Base-by-base conservation (phyloP, 2,113 vertebrate species). In the Salminus brasiliensis region DNA sequence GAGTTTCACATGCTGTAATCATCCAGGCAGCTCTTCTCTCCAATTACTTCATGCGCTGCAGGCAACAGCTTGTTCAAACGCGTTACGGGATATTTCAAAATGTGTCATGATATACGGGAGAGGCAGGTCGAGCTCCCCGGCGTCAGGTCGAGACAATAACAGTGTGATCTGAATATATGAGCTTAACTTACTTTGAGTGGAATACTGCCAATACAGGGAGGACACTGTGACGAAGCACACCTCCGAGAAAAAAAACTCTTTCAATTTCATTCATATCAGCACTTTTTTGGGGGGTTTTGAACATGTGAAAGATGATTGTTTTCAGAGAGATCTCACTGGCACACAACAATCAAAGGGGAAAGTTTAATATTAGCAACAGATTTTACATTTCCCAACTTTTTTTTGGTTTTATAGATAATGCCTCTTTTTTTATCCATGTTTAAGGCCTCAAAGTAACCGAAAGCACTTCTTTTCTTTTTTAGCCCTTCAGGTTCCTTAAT, bases 51-150 rank as follows among this genome's bases (percentile, higher is more conserved):
- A 47, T 8, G 74, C 52, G 74, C 88, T 88, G 81, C 81, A 29
- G 87, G 87, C 86, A 30, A 85, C 86, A 85, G 66, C 89, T 85
- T 85, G 87, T 90, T 88, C 63, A 68, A 68, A 88, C 89, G 87
- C 84, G 87, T 72, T 16, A 21, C 15, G 27, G 16, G 27, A 62
- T 7, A 32, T 8, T n/a, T 34, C 18, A 23, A 55, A 55, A 55
- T 55, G 52, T 55, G 23, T 25, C 52, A 55, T 25, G 10, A 25
- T 55, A 55, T 11, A 25, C 4, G 18, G 47, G 9, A 29, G 5
- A 30, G 29, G 9, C 23, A 27, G 4, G n/a, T n/a, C n/a, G n/a
- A n/a, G n/a, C n/a, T n/a, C n/a, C n/a, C n/a, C n/a, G n/a, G n/a
- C n/a, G n/a, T n/a, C n/a, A n/a, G n/a, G n/a, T n/a, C n/a, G n/a